Percentiles rank a stretch among this genome's conserved stretches.
phyloP scores from a whole-genome alignment of 2,888 invertebrate species.

The Sthenelais limicola region DNA sequence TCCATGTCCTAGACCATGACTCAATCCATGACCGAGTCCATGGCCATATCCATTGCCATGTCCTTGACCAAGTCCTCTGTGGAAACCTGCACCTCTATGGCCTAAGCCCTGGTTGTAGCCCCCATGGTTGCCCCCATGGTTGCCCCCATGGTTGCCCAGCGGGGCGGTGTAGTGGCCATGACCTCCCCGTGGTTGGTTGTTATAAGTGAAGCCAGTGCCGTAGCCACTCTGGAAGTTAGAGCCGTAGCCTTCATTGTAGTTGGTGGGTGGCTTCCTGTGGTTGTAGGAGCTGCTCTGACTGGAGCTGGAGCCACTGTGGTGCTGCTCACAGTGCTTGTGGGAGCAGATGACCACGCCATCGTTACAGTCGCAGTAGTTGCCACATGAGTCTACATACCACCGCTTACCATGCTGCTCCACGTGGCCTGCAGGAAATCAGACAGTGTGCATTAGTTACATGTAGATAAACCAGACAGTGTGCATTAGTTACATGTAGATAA shows the following conservation, averaged over 20 bases:
- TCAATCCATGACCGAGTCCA: background rate
- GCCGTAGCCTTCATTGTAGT: conserved; percentile 1
- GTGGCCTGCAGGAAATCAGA: background rate
- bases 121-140: background rate
- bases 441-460: background rate
- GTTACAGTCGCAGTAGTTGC: conserved; percentile 20
- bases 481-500: no score
- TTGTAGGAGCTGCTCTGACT: background rate
- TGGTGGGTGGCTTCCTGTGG: background rate
- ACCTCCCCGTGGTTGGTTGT: no score
- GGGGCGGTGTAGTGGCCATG: no score
- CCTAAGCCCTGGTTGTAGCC: no score
- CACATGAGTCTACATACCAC: conserved; percentile 10
- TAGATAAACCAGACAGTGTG: no score
- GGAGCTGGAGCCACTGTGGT: background rate
- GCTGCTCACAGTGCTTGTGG: conserved; percentile 10
- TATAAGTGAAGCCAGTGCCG: conserved; percentile 19
- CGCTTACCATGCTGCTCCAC: conserved; percentile 3
- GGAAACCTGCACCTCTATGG: no score
- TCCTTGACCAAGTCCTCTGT: background rate
- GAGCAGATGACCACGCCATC: conserved; percentile 13
- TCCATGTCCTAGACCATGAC: background rate
- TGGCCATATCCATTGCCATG: background rate
- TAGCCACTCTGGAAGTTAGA: conserved; percentile 24
- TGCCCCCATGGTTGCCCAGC: no score